Base-by-base conservation (phyloP, 2,888 invertebrate genomes). In the Mesopsocus fuscifrons region DNA sequence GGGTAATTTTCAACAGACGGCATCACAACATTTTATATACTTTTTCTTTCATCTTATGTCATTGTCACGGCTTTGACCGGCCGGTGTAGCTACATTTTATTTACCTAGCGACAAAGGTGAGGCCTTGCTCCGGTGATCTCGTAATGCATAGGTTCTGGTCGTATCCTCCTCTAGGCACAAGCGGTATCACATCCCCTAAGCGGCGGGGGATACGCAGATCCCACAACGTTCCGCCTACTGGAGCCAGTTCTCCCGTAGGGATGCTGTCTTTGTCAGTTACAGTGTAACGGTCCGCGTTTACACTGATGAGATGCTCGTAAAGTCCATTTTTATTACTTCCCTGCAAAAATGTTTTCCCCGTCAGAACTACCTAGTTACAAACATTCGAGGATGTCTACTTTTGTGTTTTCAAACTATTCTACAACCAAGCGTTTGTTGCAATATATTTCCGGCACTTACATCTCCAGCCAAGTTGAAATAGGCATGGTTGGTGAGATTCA, bases 71-170 rank as follows among this genome's bases (percentile, higher is more conserved):
- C n/a, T n/a, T n/a, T n/a, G n/a, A n/a, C n/a, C n/a, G n/a, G n/a
- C n/a, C n/a, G n/a, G n/a, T 11, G 32, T 30, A 26, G n/a, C 2
- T 6, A 31, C n/a, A 3, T 30, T 40, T 22, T 41, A 41, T 35
- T 55, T 56, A 73, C 71, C 70, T 66, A 15, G 77, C 74, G 23
- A 78, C 71, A 50, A 77, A 72, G 2, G 68, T 66, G 21, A 67
- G 53, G 34, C 65, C 67, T 49, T 71, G 69, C 3, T 65, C 60
- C 1, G 62, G 63, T n/a, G 66, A 71, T 49, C 68, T 69, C 2
- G 68, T 73, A 22, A 88, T 58, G 54, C 87, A 85, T 55, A 73
- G 89, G 59, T 87, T 89, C 50, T 81, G 66, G 59, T 91, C 88
- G 54, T 74, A 88, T 2, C 89, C 89, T 16, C 71, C 72, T 18